Evolutionary conservation across 2,113 vertebrate genomes (phyloP).

Genomic region (Periophthalmus modestus): DNA sequence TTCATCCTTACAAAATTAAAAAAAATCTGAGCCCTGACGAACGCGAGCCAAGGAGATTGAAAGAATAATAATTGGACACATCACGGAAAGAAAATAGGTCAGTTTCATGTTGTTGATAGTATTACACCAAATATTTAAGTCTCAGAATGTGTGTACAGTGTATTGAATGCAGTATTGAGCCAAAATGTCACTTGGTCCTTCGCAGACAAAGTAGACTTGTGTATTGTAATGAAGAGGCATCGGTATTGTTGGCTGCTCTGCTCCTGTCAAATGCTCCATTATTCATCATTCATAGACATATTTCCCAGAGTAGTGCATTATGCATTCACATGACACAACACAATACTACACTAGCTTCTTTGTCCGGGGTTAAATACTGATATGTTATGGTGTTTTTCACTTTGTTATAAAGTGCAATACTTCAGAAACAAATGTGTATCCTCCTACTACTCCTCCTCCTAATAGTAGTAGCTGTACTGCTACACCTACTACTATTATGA

Average conservation of each 20-base stretch:
- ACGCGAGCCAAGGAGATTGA: not conserved
- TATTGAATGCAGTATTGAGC: not conserved
- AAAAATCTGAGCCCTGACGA: not conserved
- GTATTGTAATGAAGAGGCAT: constrained; percentile 17
- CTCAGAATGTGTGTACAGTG: not conserved
- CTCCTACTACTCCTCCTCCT: too few species aligned
- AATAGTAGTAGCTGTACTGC: too few species aligned
- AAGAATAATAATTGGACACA: not conserved
- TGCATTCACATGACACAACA: constrained; percentile 46
- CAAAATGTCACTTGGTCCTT: not conserved
- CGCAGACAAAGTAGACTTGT: not conserved
- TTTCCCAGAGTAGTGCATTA: constrained; percentile 45
- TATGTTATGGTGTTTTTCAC: not conserved
- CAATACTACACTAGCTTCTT: constrained; percentile 23
- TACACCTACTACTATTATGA: not conserved
- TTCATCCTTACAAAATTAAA: too few species aligned
- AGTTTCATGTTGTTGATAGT: not conserved
- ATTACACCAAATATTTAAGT: not conserved
- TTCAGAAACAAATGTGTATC: too few species aligned
- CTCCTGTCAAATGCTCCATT: constrained; percentile 43
- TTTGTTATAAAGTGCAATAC: constrained; percentile 3
- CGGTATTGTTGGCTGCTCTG: constrained; percentile 17
- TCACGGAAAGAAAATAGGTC: not conserved
- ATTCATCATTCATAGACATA: constrained; percentile 50
- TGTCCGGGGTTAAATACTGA: constrained; percentile 32